These are phyloP conservation scores for Galeopsomyia nigrocyanea DNA, from an alignment of 2,888 invertebrate genomes.

Conservation along the genomic window DNA sequence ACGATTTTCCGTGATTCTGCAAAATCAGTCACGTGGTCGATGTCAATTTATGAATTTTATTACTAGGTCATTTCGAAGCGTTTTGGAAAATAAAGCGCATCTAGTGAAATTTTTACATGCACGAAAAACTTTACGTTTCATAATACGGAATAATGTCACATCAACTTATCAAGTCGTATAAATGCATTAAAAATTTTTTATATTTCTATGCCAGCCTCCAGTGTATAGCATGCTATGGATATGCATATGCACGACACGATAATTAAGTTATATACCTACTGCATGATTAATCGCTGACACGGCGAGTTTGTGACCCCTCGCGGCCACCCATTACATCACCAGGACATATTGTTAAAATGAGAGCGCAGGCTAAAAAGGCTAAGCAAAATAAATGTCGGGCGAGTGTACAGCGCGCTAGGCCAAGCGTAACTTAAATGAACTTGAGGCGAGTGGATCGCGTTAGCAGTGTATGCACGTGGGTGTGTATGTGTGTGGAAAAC, in stretches of 20 bases:
- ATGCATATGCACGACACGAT: constrained; percentile 52
- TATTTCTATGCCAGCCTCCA: constrained; percentile 30
- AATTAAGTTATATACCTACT: constrained; percentile 58
- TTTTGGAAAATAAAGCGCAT: too few species aligned
- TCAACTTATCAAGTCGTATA: too few species aligned
- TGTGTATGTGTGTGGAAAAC: too few species aligned
- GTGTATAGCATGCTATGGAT: constrained; percentile 13
- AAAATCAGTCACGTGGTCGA: too few species aligned
- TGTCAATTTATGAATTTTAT: too few species aligned
- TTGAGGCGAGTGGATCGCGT: neutral
- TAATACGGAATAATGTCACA: too few species aligned
- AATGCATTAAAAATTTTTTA: constrained; percentile 21
- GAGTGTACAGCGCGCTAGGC: neutral
- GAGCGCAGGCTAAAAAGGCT: neutral
- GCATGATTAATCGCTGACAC: constrained; percentile 56
- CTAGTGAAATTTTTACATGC: too few species aligned
- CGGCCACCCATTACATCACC: constrained; percentile 2
- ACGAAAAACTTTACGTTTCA: too few species aligned
- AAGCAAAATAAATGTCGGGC: constrained; percentile 19
- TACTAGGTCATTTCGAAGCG: too few species aligned
- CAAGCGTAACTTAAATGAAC: constrained; percentile 6
- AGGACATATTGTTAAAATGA: neutral
- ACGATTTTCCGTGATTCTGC: too few species aligned
- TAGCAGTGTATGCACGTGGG: too few species aligned
- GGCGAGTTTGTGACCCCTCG: constrained; percentile 1